Evolutionary conservation across 92 coral and sea anemone genomes (phyloP), one percentile per base, ranked within the genome.

Genomic region (Scolanthus callimorphus): DNA sequence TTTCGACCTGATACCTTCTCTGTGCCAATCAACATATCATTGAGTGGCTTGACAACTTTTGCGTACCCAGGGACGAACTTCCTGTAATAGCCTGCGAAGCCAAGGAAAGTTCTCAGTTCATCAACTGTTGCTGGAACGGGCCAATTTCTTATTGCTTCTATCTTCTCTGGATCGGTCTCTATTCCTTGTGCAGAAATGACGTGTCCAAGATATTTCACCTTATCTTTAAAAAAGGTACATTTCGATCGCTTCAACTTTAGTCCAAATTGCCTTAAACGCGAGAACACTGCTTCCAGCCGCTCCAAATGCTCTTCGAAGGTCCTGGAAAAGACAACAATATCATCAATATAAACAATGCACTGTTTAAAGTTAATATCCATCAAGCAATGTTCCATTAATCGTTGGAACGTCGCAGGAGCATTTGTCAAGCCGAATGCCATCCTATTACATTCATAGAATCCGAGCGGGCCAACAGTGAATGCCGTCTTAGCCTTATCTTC

Each of bases 331-430:
- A 82, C 55, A 1, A 80, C 49, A 0, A 74, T 61, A 26, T 80
- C 74, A 21, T 67, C 82, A 29, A 74, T 52, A 39, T 74, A 80
- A 0, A 73, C 77, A 9, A 59, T 23, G 17, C 73, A 80, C 3
- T 73, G 25, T 13, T 46, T 46, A 48, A 69, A 74, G 39, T 47
- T 74, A 11, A 70, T 50, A 15, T 61, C 77, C 10, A 19, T 23
- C 50, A 70, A 9, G 29, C 52, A 41, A 11, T 45, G 67, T 34
- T 61, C 52, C 52, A 45, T 45, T 1, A 59, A 20, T 1, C 65
- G 30, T 31, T 78, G 78, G 26, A 78, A 78, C 1, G 78, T 78
- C 9, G 85, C 78, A 1, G 85, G 78, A 13, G 84, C 78, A 25
- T 77, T n/a, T n/a, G n/a, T n/a, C n/a, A n/a, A n/a, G n/a, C n/a